Conservation (phyloP, 2,888 invertebrate species). For the Cephus pulcher region DNA sequence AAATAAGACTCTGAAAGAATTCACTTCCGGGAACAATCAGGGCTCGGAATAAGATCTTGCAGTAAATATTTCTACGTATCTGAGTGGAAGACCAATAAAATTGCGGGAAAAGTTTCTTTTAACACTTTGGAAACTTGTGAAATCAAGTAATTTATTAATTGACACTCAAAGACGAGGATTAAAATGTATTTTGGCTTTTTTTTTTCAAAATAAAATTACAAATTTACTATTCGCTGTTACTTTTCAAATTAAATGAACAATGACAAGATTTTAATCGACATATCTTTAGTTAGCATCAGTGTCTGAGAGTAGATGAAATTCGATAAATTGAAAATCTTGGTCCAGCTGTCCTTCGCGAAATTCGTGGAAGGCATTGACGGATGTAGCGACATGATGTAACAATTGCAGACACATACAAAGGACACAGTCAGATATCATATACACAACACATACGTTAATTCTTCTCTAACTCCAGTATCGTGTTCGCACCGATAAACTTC, state of each 20-base stretch:
- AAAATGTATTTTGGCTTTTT: no score
- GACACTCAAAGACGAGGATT: background rate
- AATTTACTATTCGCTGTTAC: no score
- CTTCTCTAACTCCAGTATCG: conserved; percentile 30
- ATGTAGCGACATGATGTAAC: conserved; percentile 6
- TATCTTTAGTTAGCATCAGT: no score
- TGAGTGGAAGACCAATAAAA: background rate
- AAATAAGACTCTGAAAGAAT: background rate
- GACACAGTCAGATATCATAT: conserved; percentile 6
- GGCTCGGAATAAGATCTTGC: background rate
- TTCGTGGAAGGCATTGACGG: conserved; percentile 33
- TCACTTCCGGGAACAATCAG: background rate
- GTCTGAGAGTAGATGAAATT: background rate
- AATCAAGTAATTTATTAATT: background rate
- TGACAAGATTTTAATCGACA: no score
- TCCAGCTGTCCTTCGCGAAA: conserved; percentile 41
- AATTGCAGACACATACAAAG: background rate
- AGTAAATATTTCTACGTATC: background rate
- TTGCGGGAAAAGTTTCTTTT: background rate
- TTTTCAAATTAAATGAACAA: no score
- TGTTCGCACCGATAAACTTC: conserved; percentile 35
- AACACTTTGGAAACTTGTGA: background rate
- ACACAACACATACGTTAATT: conserved; percentile 31
- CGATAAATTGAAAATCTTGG: conserved; percentile 18
- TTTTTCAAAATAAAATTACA: background rate